Evolutionary conservation across 1,140 invertebrate species (phyloP), one percentile per base, ranked within the genome.

Genomic region (Bombus sylvicola): DNA sequence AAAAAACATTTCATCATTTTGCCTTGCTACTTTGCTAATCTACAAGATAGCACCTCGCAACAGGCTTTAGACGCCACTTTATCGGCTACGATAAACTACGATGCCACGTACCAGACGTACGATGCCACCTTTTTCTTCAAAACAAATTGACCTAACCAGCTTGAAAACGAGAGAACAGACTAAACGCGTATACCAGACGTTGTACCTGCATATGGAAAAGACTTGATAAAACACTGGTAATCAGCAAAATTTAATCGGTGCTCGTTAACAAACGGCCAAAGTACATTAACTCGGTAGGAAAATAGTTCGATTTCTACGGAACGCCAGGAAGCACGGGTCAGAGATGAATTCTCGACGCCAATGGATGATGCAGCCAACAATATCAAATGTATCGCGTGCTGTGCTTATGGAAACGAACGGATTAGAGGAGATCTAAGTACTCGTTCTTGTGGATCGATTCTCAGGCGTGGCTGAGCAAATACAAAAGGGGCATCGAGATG

Each of bases 401-500:
- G 64, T 84, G 81, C 73, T 86, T 86, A 79, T 86, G 79, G 89
- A 90, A 90, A 86, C 86, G 83, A 85, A 69, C 59, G 88, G 89
- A 90, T 90, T 89, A 87, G 86, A 81, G 53, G 25, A 75, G 68
- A 87, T 81, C 84, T 34, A 66, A 34, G 31, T 66, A 39, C 57
- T 73, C 77, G 81, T 81, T 79, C 71, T 77, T 80, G 47, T 62
- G 78, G 41, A 57, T 74, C 86, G 86, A 84, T 85, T 83, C 90
- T 86, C 86, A 91, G 88, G 89, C 90, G 89, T 92, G 87, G 89
- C 82, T 90, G 90, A 87, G 71, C 89, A 89, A 91, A 88, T 71
- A 90, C 90, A 92, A 90, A 91, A 91, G 87, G 39, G 86, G 43
- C 78, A 86, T 85, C 82, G 75, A 81, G 84, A 84, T 81, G 84